Evolutionary conservation across 1,140 invertebrate species (phyloP), one percentile per base, ranked within the genome.

Genomic region (Hesperophylax magnus): DNA sequence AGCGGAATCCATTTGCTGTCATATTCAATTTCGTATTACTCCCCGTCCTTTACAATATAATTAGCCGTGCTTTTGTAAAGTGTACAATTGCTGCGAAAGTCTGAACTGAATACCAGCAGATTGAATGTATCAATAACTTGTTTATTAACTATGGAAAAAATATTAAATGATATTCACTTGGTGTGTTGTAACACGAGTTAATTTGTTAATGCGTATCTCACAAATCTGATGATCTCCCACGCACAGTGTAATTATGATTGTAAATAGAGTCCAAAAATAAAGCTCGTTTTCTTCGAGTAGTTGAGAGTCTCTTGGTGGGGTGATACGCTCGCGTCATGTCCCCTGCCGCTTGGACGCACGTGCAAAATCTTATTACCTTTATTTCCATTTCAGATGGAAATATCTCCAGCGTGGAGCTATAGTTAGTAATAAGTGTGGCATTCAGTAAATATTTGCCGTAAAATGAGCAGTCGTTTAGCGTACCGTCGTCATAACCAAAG

Each of bases 361-460:
- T 24, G 58, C 58, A 61, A 61, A 61, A 61, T 14, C 58, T 61
- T n/a, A 11, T 7, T 58, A 61, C 24, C 63, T 67, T n/a, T n/a
- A 17, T 34, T 31, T 27, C 63, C 63, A n/a, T 27, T 67, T 27
- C 17, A 67, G 63, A 67, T 67, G 24, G 7, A n/a, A 67, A 67
- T 67, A 67, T 31, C 63, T 67, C 63, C 22, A 8, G 39, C 67
- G 17, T 15, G 14, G 67, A 47, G 67, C 67, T 71, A 71, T 47
- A 71, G 31, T 18, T 71, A 47, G 39, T 39, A 18, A 4, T 18
- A 18, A 47, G 39, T 18, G 15, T 20, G n/a, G 60, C 14, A 65
- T 65, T 52, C 65, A 34, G 34, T 39, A 18, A 69, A 69, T 52
- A 69, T 47, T 69, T 39, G 65, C 65, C 65, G 34, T 69, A 22